Evolutionary conservation across 1,140 invertebrate genomes (phyloP).

Genomic region (Sweltsa coloradensis): DNA sequence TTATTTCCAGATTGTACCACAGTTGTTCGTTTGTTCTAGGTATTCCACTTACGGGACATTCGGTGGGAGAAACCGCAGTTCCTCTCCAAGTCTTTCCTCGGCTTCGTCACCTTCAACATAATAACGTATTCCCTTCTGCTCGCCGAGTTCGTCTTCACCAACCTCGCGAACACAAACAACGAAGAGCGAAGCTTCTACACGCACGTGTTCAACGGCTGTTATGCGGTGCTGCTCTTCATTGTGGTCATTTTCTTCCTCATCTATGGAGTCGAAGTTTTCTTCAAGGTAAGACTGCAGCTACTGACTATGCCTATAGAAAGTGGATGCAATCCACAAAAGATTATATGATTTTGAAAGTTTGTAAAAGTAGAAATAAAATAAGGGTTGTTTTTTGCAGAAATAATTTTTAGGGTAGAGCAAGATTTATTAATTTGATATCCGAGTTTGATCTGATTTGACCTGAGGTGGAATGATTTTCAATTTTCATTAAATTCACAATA

Average conservation of each 20-base stretch:
- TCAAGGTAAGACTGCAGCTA: constrained; percentile 54
- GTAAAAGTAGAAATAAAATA: too few relatives aligned
- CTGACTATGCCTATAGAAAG: too few relatives aligned
- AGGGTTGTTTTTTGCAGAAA: too few relatives aligned
- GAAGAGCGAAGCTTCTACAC: constrained; percentile 60
- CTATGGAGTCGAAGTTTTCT: constrained; percentile 89
- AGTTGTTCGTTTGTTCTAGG: constrained; percentile 38
- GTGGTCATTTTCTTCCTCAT: constrained; percentile 89
- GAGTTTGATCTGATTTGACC: too few relatives aligned
- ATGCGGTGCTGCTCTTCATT: constrained; percentile 78
- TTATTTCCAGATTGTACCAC: constrained; percentile 12
- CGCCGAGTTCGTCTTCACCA: constrained; percentile 63
- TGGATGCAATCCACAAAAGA: too few relatives aligned
- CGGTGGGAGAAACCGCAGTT: constrained; percentile 78
- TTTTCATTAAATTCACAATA: too few relatives aligned
- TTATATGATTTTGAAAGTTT: too few relatives aligned
- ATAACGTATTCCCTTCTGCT: constrained; percentile 76
- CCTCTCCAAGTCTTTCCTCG: constrained; percentile 85
- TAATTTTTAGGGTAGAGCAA: too few relatives aligned
- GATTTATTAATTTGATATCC: too few relatives aligned
- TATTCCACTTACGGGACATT: constrained; percentile 81
- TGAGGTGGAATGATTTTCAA: too few relatives aligned
- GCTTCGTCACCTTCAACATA: constrained; percentile 81
- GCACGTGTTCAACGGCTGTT: constrained; percentile 83
- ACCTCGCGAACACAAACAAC: constrained; percentile 45